Conservation (phyloP, 2,113 vertebrate species). For the Tursiops truncatus region DNA sequence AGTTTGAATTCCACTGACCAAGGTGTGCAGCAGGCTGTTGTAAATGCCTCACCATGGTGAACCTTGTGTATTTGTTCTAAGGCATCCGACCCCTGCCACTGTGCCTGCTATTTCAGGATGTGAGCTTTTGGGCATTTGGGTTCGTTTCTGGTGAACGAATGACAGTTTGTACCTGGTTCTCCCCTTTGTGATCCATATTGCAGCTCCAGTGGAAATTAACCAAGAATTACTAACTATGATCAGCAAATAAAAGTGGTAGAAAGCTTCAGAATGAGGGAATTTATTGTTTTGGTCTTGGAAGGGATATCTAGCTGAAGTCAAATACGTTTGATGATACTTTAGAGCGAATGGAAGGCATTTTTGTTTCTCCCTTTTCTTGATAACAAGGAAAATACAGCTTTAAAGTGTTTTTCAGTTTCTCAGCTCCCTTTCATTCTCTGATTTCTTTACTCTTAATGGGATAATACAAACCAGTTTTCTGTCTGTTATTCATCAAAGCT, state of each 20-base stretch:
- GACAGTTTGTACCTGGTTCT: background rate
- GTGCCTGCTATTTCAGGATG: background rate
- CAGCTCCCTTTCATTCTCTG: conserved; percentile 42
- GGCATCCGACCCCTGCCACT: background rate
- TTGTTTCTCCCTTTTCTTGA: background rate
- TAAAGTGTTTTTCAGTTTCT: conserved; percentile 63
- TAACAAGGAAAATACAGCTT: conserved; percentile 51
- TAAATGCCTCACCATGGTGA: background rate
- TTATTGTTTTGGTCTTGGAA: background rate
- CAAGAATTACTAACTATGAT: background rate
- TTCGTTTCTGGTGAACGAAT: background rate
- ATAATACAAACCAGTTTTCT: conserved; percentile 69
- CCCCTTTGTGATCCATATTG: background rate
- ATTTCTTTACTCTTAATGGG: conserved; percentile 68
- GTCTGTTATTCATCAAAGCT: conserved; percentile 75
- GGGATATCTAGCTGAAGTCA: background rate
- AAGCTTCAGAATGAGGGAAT: background rate
- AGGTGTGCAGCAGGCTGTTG: background rate
- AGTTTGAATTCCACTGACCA: background rate
- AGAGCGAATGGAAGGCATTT: conserved; percentile 26
- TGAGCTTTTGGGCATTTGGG: background rate
- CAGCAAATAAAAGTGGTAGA: background rate
- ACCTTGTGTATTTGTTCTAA: background rate
- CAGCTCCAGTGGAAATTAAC: background rate
- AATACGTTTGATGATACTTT: conserved; percentile 4